Percentiles rank a stretch among this genome's conserved stretches.
Conservation (phyloP, 2,113 vertebrate species). For the Thryonomys swinderianus region DNA sequence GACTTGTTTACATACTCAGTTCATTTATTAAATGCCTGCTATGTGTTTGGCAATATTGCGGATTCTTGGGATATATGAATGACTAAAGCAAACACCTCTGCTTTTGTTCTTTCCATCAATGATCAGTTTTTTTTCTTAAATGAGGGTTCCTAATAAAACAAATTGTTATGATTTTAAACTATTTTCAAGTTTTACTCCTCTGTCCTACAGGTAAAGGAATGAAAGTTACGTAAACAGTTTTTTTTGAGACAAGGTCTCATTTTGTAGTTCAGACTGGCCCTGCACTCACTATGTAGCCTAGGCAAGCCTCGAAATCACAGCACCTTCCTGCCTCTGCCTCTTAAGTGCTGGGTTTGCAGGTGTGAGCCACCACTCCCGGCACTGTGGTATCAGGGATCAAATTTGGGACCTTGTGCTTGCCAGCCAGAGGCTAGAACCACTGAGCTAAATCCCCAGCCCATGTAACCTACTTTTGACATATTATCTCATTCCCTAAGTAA, state of each 20-base stretch:
- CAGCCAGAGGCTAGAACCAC: no score
- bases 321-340: no score
- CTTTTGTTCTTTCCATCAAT: not conserved
- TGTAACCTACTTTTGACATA: not conserved
- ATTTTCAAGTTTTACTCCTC: conserved; percentile 13
- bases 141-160: not conserved
- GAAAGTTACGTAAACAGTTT: no score
- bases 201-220: conserved; percentile 13
- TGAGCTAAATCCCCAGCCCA: no score
- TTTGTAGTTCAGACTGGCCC: no score
- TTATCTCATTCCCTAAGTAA: not conserved
- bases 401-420: no score
- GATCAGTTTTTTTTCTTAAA: conserved; percentile 18
- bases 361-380: no score
- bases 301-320: no score
- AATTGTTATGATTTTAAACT: not conserved
- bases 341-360: no score
- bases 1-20: not conserved
- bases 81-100: not conserved
- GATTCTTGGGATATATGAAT: not conserved
- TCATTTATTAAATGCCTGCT: conserved; percentile 3
- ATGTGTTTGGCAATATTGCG: not conserved
- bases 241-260: no score
- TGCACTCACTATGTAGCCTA: no score
- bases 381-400: no score